Percentiles rank a stretch among this genome's conserved stretches.
phyloP scores from a whole-genome alignment of 1,140 invertebrate genomes.

The Cyrtorhinus lividipennis region DNA sequence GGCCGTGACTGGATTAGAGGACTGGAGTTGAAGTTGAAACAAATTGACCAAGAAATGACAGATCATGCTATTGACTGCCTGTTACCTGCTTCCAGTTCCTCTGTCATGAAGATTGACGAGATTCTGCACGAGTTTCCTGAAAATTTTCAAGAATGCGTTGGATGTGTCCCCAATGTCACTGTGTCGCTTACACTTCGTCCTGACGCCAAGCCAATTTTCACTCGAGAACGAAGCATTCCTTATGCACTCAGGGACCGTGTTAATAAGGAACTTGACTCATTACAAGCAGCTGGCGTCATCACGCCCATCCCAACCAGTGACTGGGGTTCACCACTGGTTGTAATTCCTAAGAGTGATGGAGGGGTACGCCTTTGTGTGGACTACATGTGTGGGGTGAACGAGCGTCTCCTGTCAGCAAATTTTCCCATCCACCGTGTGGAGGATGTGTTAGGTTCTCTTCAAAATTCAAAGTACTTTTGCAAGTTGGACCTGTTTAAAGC shows the following conservation, averaged over 20 bases:
- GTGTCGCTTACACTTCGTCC: constrained; percentile 1
- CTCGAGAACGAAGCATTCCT: constrained; percentile 29
- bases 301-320: constrained; percentile 25
- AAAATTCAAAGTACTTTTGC: neutral
- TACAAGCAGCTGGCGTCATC: constrained; percentile 26
- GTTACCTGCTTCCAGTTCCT: too few species aligned
- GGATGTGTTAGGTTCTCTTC: neutral
- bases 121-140: neutral
- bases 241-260: constrained; percentile 30
- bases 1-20: constrained; percentile 2
- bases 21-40: neutral
- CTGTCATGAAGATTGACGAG: neutral
- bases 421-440: constrained; percentile 6
- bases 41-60: neutral
- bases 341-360: constrained; percentile 30
- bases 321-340: constrained; percentile 33
- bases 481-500: neutral
- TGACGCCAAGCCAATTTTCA: constrained; percentile 25
- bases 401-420: neutral
- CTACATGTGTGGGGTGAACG: constrained; percentile 25
- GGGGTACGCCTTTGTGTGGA: constrained; percentile 30
- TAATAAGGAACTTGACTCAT: constrained; percentile 25
- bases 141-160: neutral
- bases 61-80: neutral
- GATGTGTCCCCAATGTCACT: constrained; percentile 12